Base-by-base conservation (phyloP, 53 echinoderm and acorn worm genomes). In the Glandiceps talaboti region DNA sequence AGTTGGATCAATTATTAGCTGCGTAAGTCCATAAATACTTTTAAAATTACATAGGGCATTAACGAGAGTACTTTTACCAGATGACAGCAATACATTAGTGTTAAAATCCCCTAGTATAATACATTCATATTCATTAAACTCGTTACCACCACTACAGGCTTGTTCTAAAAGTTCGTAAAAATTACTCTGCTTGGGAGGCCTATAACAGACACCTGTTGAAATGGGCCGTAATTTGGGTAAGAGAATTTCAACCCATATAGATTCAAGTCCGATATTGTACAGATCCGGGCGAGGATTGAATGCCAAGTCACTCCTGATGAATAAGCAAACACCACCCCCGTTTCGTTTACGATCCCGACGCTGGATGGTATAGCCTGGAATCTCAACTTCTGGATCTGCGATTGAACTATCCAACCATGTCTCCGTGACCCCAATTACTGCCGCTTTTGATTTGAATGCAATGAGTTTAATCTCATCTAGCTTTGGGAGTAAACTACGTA, bases 341-440 rank as follows among this genome's bases (percentile, higher is more conserved):
- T 75, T 75, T 28, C 76, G 76, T 76, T 30, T 14, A 12, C 76
- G 29, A 76, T 76, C 76, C 1, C 14, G 28, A 31, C 76, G 76
- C 12, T 30, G 29, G 31, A 76, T 26, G 0, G 76, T 28, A 26
- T 76, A 76, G 29, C 76, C 76, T 30, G 29, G 29, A 76, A 77
- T 83, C 33, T 28, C 28, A 10, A 88, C 79, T 80, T 88, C 88
- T 0, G 79, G 28, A 74, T 85, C 76, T 25, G 82, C 33, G 75
- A 88, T 73, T 33, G 80, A 73, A 33, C 82, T 79, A 64, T 88
- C 79, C 28, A 88, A 79, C 88, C 88, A 88, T 30, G 85, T 82
- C 45, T 88, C 88, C 1, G 85, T 75, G 26, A 88, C 64, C 25
- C 82, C 30, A 30, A 85, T 82, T 25, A 88, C 73, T 14, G 85